phyloP scores from a whole-genome alignment of 2,888 invertebrate genomes.

The Mythimna loreyi region DNA sequence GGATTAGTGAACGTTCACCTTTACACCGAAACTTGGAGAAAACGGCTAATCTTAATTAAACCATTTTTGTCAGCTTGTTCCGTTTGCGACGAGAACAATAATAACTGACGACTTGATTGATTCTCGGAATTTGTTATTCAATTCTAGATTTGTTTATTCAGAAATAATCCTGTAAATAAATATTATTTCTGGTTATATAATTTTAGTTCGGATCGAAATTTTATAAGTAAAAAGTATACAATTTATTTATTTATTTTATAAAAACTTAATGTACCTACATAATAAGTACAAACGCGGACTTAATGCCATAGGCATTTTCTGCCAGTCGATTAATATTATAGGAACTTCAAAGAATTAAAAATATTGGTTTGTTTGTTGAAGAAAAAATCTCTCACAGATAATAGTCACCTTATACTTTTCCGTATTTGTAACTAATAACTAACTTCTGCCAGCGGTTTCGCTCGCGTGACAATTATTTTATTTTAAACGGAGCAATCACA shows the following conservation, averaged over 20 bases:
- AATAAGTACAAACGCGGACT: too few relatives aligned
- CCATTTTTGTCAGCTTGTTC: slow-evolving; percentile 43
- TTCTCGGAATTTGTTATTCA: not conserved
- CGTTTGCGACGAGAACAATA: slow-evolving; percentile 25
- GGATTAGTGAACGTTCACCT: not conserved
- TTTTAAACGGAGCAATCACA: too few relatives aligned
- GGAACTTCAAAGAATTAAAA: not conserved
- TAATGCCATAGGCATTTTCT: too few relatives aligned
- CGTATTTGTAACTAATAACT: too few relatives aligned
- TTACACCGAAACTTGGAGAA: not conserved
- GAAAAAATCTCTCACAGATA: not conserved
- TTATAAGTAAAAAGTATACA: too few relatives aligned
- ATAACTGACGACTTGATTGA: slow-evolving; percentile 29
- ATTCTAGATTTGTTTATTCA: slow-evolving; percentile 8
- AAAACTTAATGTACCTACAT: too few relatives aligned
- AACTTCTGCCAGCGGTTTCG: too few relatives aligned
- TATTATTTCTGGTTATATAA: not conserved
- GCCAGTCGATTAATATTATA: too few relatives aligned
- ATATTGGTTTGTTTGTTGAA: too few relatives aligned
- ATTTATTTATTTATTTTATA: too few relatives aligned
- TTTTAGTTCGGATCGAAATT: not conserved
- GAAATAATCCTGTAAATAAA: not conserved
- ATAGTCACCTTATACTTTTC: too few relatives aligned
- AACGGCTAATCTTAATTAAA: slow-evolving; percentile 52
- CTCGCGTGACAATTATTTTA: too few relatives aligned